Evolutionary conservation across 2,113 vertebrate species (phyloP).

Genomic region (Callionymus lyra): DNA sequence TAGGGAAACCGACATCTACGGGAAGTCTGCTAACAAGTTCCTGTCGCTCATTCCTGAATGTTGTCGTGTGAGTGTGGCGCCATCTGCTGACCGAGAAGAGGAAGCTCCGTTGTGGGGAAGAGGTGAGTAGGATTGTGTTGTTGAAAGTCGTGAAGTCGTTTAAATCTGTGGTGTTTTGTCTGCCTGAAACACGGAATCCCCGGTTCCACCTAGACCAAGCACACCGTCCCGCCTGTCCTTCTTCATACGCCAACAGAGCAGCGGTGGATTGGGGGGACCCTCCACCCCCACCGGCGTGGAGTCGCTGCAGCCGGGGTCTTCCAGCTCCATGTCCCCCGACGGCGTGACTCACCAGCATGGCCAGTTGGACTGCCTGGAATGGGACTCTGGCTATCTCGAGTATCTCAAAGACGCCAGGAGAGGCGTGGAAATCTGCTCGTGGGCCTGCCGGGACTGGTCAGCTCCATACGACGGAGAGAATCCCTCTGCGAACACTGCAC

Average conservation of each 20-base stretch:
- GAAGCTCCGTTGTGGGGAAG: constrained; percentile 77
- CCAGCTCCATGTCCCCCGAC: constrained; percentile 42
- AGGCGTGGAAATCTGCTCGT: constrained; percentile 77
- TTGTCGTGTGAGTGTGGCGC: constrained; percentile 64
- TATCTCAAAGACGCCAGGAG: constrained; percentile 81
- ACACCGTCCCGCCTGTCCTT: constrained; percentile 86
- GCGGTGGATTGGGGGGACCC: constrained; percentile 37
- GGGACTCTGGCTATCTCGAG: constrained; percentile 86
- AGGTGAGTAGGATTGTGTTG: constrained; percentile 56
- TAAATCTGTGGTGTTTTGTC: neutral
- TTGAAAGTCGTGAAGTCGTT: neutral
- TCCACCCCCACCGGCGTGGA: constrained; percentile 38
- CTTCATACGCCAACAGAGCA: constrained; percentile 81
- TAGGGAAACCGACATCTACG: constrained; percentile 84
- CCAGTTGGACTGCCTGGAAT: constrained; percentile 62
- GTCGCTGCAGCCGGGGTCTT: constrained; percentile 31
- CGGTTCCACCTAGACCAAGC: constrained; percentile 69
- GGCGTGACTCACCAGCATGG: constrained; percentile 67
- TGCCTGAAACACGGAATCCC: constrained; percentile 61
- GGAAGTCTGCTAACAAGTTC: constrained; percentile 86
- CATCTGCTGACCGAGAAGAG: constrained; percentile 64
- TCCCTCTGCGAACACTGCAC: constrained; percentile 63
- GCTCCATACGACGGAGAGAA: constrained; percentile 88
- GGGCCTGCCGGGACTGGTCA: constrained; percentile 85
- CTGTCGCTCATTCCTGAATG: constrained; percentile 88